phyloP scores from a whole-genome alignment of 2,888 invertebrate genomes.

The Noctuana brunneofusca region DNA sequence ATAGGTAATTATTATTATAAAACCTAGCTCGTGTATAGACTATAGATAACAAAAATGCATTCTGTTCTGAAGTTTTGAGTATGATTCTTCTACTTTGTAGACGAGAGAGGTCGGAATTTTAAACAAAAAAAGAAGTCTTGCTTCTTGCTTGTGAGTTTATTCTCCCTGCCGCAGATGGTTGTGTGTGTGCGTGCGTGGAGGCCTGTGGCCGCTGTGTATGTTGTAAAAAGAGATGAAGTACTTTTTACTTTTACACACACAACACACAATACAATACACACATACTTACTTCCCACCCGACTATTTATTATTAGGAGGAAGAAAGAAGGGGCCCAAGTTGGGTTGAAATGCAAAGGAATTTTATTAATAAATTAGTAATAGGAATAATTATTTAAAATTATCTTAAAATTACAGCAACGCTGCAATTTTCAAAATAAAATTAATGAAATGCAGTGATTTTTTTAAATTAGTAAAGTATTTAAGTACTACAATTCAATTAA shows the following conservation, averaged over 20 bases:
- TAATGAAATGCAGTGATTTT: not conserved
- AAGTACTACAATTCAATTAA: constrained; percentile 30
- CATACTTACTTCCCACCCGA: constrained; percentile 46
- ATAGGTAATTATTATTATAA: not conserved
- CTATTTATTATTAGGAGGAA: constrained; percentile 36
- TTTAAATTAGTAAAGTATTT: not conserved
- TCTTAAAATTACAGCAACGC: not conserved
- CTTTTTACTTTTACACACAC: constrained; percentile 40
- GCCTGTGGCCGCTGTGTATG: constrained; percentile 42
- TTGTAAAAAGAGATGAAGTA: constrained; percentile 56
- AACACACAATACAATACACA: constrained; percentile 36
- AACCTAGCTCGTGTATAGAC: not conserved
- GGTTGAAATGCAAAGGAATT: constrained; percentile 45
- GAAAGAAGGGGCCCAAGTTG: constrained; percentile 51
- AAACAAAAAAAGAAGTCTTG: constrained; percentile 44
- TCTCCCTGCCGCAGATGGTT: constrained; percentile 51
- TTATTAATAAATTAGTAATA: not conserved
- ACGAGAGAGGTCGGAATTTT: constrained; percentile 66
- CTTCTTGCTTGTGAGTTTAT: no score
- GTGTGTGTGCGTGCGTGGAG: constrained; percentile 51
- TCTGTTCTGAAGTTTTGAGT: constrained; percentile 36
- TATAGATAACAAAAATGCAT: constrained; percentile 46
- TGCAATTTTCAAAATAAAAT: not conserved
- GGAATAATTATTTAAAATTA: not conserved
- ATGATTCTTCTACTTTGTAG: constrained; percentile 39